These are phyloP conservation scores for Brachynemurus nebulosus DNA, from an alignment of 2,888 invertebrate genomes.

Conservation along the genomic window DNA sequence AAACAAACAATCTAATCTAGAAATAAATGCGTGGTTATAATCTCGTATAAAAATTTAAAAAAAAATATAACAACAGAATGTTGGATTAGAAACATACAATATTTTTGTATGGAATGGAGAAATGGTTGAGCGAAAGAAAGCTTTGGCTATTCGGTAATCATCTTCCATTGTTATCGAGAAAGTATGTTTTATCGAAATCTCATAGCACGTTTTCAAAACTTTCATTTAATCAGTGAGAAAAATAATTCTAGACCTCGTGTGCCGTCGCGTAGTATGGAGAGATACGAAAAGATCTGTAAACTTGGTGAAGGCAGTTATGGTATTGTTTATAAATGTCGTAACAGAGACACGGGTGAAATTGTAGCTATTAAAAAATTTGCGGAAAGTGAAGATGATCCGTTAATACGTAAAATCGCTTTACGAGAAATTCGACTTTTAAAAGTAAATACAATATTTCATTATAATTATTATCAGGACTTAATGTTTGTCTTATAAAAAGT, in stretches of 20 bases:
- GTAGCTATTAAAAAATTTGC: constrained; percentile 96
- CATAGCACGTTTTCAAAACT: not conserved
- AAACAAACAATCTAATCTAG: no score
- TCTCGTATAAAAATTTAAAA: no score
- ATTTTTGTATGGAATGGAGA: no score
- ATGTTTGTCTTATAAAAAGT: no score
- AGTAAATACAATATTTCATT: constrained; percentile 36
- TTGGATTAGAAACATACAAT: no score
- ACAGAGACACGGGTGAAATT: constrained; percentile 84
- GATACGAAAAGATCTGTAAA: constrained; percentile 87
- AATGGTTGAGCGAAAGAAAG: constrained; percentile 85
- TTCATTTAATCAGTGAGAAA: not conserved
- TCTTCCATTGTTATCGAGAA: constrained; percentile 68
- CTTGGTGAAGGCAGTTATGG: constrained; percentile 94
- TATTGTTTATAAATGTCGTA: constrained; percentile 91
- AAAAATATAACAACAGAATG: no score
- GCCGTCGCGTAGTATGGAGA: constrained; percentile 77
- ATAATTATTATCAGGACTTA: no score
- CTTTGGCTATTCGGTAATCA: constrained; percentile 85
- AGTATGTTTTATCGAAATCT: constrained; percentile 33
- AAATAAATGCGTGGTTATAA: no score
- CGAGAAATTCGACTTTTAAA: constrained; percentile 89
- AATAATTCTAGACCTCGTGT: constrained; percentile 46
- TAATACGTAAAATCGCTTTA: constrained; percentile 90
- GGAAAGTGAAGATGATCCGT: constrained; percentile 92